Evolutionary conservation across 1,140 invertebrate species (phyloP), one percentile per base, ranked within the genome.

Genomic region (Rhyacophila brunnea): DNA sequence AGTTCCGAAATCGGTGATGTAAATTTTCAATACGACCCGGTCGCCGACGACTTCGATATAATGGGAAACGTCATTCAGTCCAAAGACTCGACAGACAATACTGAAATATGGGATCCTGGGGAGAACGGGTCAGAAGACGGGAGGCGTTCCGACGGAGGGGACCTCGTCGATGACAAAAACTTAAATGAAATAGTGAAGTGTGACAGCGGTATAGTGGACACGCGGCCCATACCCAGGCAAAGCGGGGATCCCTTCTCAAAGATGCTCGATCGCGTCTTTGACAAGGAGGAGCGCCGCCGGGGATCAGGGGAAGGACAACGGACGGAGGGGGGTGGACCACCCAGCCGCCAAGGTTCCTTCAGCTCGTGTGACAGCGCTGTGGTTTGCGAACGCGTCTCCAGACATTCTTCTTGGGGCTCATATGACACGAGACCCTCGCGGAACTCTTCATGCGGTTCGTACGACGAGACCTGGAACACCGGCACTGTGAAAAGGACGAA

Each of bases 331-430:
- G 75, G 76, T 43, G 77, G 80, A 18, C 78, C 79, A 14, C 78
- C 79, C 14, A 85, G 83, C 60, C 74, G 88, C 17, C 88, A 90
- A 68, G 88, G 85, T 71, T 91, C 88, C 2, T 90, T 88, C 86
- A 89, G 87, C 68, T 90, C 88, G 15, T 88, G 87, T 72, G 87
- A 90, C 71, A 89, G 87, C 69, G 87, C 87, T 11, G 85, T 88
- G 6, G 84, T 87, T 9, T 73, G 86, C 14, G 84, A 85, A 53
- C 71, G 74, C 20, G 79, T 86, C 1, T 90, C 88, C n/a, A 81
- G 90, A 17, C 88, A 92, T 70, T 89, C 88, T 64, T 92, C 90
- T 18, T 92, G 89, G 89, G 89, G 90, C 45, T 89, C 87, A 3
- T 84, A 83, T 32, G 87, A 89, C 69, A 85, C 83, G 53, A 73